A percentile compares a stretch with the other conserved stretches of the same genome.
phyloP scores from a whole-genome alignment of 2,888 invertebrate genomes.

The Agrypnus murinus region DNA sequence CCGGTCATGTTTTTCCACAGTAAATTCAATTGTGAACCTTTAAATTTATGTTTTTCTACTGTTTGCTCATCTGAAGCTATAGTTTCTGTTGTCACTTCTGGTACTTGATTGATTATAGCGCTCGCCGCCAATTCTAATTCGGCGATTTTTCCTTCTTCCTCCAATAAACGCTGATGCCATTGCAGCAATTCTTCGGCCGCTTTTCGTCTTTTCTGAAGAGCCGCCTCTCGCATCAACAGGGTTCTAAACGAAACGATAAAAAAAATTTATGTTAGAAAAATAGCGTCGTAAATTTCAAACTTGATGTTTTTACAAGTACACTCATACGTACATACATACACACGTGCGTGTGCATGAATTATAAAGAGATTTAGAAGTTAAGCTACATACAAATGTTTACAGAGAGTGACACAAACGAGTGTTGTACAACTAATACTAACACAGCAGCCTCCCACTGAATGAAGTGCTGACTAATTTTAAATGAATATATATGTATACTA shows the following conservation, averaged over 20 bases:
- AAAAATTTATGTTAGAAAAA: conserved; percentile 26
- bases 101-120: conserved; percentile 63
- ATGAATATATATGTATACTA: no score
- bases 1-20: conserved; percentile 71
- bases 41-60: conserved; percentile 57
- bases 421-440: conserved; percentile 60
- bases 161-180: conserved; percentile 74
- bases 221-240: conserved; percentile 72
- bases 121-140: conserved; percentile 71
- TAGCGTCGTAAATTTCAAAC: conserved; percentile 1
- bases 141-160: conserved; percentile 73
- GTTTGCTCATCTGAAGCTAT: conserved; percentile 24
- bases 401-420: conserved; percentile 45
- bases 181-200: conserved; percentile 72
- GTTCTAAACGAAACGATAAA: no score
- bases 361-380: conserved; percentile 21
- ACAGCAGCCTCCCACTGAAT: conserved; percentile 60
- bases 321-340: conserved; percentile 7
- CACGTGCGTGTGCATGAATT: conserved; percentile 21
- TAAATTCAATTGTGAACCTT: conserved; percentile 70
- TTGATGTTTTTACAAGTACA: conserved; percentile 5
- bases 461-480: conserved; percentile 67
- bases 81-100: conserved; percentile 45
- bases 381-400: conserved; percentile 47
- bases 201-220: conserved; percentile 70